Base-by-base conservation (phyloP, 2,888 invertebrate species). In the Hypomecis punctinalis region DNA sequence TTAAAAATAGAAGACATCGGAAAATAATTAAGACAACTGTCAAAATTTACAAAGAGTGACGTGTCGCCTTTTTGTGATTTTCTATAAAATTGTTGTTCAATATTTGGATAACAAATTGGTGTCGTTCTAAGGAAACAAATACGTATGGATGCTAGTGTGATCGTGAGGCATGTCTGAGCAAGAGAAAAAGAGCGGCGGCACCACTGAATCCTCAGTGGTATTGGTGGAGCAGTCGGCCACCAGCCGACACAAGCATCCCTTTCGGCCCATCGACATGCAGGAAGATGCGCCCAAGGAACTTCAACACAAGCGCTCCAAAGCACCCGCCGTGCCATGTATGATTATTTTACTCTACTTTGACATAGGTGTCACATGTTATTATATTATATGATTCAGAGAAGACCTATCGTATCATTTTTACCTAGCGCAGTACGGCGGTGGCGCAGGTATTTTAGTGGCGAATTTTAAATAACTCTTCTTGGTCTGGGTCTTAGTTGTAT, bases 1-100 rank as follows among this genome's bases (percentile, higher is more conserved):
- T 90, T 79, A 69, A 90, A 91, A 86, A 82, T 87, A 73, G 90
- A 91, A 90, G 74, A 71, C 66, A 69, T 55, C 59, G 67, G 77
- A 85, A 87, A 86, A 86, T 79, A 85, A 84, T 69, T 79, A 86
- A 84, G 66, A 74, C 75, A 73, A 59, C 70, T 85, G 91, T 90
- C 91, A 89, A 91, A 91, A 88, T 89, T 47, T 11, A 39, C 37
- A 55, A 55, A 55, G 77, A 78, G 85, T 89, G 89, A 90, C 89
- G 78, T 88, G 84, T 86, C 75, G 78, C 75, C 75, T 76, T 79
- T 81, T 76, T 82, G 79, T 82, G 82, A 74, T 79, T 83, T 83
- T 81, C 73, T 13, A 65, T 75, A 79, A 83, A 88, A 85, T 81
- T 81, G 78, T 80, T 79, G 75, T 73, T 77, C 77, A 75, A 72